phyloP scores from a whole-genome alignment of 2,797 vertebrate species.

The Poliocrania exsul region DNA sequence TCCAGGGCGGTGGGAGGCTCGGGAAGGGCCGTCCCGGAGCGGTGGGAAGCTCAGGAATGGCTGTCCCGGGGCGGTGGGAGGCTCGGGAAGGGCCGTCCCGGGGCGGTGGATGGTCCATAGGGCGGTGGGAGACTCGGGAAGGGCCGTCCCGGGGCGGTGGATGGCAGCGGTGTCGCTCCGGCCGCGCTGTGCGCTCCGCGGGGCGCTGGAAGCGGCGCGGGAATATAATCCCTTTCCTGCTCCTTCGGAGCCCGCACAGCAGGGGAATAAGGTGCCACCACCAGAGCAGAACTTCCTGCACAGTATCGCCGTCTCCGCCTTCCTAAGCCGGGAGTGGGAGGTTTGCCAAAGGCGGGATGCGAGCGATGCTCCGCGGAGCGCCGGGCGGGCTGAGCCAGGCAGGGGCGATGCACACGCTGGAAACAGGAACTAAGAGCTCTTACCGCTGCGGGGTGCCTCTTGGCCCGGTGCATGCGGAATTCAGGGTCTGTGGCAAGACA shows the following conservation, averaged over 20 bases:
- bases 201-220: neutral
- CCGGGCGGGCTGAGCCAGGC: neutral
- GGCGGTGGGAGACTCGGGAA: neutral
- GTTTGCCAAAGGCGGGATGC: fast-evolving
- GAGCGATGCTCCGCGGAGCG: neutral
- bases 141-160: neutral
- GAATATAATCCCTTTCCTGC: neutral
- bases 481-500: neutral
- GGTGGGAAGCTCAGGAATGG: neutral
- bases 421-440: fast-evolving
- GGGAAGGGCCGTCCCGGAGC: neutral
- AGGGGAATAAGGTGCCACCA: neutral
- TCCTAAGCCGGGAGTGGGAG: neutral
- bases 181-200: neutral
- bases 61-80: neutral
- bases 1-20: neutral
- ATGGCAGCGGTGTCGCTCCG: neutral
- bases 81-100: neutral
- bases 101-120: neutral
- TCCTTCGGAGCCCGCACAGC: neutral
- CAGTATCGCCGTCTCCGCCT: fast-evolving
- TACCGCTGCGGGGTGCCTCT: fast-evolving
- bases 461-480: fast-evolving
- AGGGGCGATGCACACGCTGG: fast-evolving
- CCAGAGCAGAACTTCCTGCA: neutral